Evolutionary conservation across 2,888 invertebrate genomes (phyloP).

Genomic region (Sarcophaga carnaria): DNA sequence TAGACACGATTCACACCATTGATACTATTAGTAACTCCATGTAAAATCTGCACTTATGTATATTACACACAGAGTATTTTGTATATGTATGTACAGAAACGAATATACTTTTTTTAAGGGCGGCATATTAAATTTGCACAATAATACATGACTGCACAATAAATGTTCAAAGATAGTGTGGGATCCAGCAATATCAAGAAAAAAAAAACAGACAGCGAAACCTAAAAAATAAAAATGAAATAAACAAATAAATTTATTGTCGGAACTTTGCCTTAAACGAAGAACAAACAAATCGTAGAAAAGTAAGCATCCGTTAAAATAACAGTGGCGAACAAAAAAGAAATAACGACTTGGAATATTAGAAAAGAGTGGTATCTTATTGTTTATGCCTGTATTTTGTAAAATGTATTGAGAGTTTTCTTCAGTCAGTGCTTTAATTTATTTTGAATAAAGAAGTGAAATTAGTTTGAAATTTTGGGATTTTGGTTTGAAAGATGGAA

Average conservation of each 20-base stretch:
- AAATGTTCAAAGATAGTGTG: conserved; percentile 42
- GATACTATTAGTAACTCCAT: conserved; percentile 32
- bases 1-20: conserved; percentile 55
- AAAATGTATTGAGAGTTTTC: too few relatives aligned
- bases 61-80: background rate
- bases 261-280: conserved; percentile 55
- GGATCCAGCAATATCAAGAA: conserved; percentile 30
- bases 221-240: background rate
- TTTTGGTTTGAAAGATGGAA: too few relatives aligned
- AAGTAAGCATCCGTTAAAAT: background rate
- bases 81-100: background rate
- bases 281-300: conserved; percentile 20
- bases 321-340: background rate
- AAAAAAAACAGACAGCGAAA: conserved; percentile 10
- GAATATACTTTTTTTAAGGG: conserved; percentile 32
- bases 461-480: too few relatives aligned
- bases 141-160: conserved; percentile 40
- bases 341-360: background rate
- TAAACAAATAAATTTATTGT: conserved; percentile 48
- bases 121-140: conserved; percentile 52
- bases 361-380: too few relatives aligned
- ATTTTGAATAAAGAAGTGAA: too few relatives aligned
- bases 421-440: too few relatives aligned
- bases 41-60: conserved; percentile 16
- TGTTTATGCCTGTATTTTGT: background rate